A percentile compares a stretch with the other conserved stretches of the same genome.
phyloP scores from a whole-genome alignment of 2,888 invertebrate genomes.

The Drosophila pseudotalamancana region DNA sequence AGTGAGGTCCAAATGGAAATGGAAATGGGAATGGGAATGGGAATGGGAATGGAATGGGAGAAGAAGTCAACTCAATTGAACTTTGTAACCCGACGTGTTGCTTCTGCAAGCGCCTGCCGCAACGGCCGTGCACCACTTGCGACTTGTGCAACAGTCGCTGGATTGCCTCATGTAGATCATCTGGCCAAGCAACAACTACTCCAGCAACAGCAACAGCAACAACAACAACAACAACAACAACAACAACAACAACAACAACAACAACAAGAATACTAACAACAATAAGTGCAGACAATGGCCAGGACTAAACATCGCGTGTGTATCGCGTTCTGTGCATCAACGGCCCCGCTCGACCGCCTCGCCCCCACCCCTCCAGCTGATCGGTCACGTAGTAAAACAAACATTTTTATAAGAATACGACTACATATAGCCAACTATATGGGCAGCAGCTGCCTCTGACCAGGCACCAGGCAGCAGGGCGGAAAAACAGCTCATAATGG shows the following conservation, averaged over 20 bases:
- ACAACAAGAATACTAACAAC: slow-evolving; percentile 25
- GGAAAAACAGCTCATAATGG: slow-evolving; percentile 80
- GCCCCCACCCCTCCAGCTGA: slow-evolving; percentile 25
- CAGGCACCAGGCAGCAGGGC: slow-evolving; percentile 21
- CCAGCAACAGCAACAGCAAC: slow-evolving; percentile 17
- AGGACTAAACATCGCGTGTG: slow-evolving; percentile 66
- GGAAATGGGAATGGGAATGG: not conserved
- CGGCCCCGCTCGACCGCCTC: slow-evolving; percentile 43
- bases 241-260: slow-evolving; percentile 39
- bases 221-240: slow-evolving; percentile 22
- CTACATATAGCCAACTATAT: slow-evolving; percentile 28
- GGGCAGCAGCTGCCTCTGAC: slow-evolving; percentile 22
- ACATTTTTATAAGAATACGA: slow-evolving; percentile 81
- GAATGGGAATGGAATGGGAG: slow-evolving; percentile 22
- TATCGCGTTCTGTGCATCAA: slow-evolving; percentile 73
- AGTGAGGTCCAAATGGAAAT: slow-evolving; percentile 14
- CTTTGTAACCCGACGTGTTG: slow-evolving; percentile 74
- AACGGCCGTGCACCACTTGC: slow-evolving; percentile 41
- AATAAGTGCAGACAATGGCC: slow-evolving; percentile 60
- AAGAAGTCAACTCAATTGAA: slow-evolving; percentile 78
- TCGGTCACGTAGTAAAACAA: slow-evolving; percentile 84
- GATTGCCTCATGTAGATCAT: slow-evolving; percentile 72
- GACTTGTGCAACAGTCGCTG: slow-evolving; percentile 28
- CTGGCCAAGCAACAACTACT: too few species aligned
- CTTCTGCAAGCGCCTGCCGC: slow-evolving; percentile 66